Percentiles rank a stretch among this genome's conserved stretches.
Conservation (phyloP, 1,140 invertebrate species). For the Papilio polyxenes region DNA sequence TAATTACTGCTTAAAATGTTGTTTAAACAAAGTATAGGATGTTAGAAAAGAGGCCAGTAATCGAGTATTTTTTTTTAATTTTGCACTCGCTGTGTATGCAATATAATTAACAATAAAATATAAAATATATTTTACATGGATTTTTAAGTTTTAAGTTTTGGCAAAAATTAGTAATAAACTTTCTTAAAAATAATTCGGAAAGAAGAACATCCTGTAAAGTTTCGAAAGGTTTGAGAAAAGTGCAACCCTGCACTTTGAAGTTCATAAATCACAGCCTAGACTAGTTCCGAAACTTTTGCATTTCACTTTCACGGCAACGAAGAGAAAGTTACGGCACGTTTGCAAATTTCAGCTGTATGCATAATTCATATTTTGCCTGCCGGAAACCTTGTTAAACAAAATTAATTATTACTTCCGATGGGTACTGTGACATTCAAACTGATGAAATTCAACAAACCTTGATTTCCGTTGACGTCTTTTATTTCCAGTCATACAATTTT, state of each 20-base stretch:
- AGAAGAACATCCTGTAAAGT: background rate
- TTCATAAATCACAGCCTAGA: slow-evolving; percentile 31
- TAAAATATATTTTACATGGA: too few relatives aligned
- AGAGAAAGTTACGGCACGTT: background rate
- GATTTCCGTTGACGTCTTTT: background rate
- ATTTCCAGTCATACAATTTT: too few relatives aligned
- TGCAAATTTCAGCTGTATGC: slow-evolving; percentile 23
- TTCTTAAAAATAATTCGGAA: background rate
- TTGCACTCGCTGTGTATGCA: too few relatives aligned
- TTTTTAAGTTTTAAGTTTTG: too few relatives aligned
- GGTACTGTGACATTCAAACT: background rate
- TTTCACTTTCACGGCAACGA: slow-evolving; percentile 26
- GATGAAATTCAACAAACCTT: background rate
- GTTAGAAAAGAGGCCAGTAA: too few relatives aligned
- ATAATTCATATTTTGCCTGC: slow-evolving; percentile 23
- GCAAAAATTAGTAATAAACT: background rate
- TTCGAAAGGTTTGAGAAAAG: background rate
- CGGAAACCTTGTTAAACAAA: slow-evolving; percentile 1
- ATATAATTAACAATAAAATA: too few relatives aligned
- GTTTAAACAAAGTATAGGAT: too few relatives aligned
- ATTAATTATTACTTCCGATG: background rate
- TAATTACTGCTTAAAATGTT: too few relatives aligned
- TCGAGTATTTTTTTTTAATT: too few relatives aligned
- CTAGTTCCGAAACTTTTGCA: slow-evolving; percentile 26
- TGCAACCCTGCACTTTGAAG: slow-evolving; percentile 6